A percentile compares a stretch with the other conserved stretches of the same genome.
Evolutionary conservation across 2,888 invertebrate genomes (phyloP).

Genomic region (Drosophila siamana): DNA sequence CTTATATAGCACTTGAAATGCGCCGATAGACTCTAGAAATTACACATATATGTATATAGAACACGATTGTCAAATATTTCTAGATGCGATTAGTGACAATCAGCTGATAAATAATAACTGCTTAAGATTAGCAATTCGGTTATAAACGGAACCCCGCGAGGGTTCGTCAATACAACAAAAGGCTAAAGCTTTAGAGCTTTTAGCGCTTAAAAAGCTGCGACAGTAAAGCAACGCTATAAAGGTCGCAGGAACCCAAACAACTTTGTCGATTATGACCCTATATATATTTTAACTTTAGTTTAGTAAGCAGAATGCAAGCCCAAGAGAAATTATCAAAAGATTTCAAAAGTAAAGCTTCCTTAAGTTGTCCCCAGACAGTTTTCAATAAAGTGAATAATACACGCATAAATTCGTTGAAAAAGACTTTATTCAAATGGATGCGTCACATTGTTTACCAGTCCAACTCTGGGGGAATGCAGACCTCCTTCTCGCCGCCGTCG

Average conservation of each 20-base stretch:
- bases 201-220: constrained; percentile 8
- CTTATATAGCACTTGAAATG: constrained; percentile 52
- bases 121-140: constrained; percentile 35
- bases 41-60: constrained; percentile 6
- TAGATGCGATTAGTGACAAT: constrained; percentile 36
- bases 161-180: neutral
- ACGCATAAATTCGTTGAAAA: constrained; percentile 17
- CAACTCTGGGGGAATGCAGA: constrained; percentile 72
- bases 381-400: constrained; percentile 16
- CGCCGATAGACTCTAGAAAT: constrained; percentile 42
- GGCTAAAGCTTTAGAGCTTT: constrained; percentile 7
- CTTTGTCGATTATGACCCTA: too few relatives aligned
- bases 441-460: constrained; percentile 54
- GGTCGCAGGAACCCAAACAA: neutral
- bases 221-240: constrained; percentile 3
- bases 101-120: constrained; percentile 29
- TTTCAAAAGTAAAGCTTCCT: neutral
- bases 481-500: constrained; percentile 71
- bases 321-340: neutral
- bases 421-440: constrained; percentile 35
- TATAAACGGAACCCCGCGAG: constrained; percentile 11
- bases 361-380: neutral
- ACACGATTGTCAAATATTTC: constrained; percentile 29
- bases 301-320: neutral
- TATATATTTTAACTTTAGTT: neutral